Evolutionary conservation across 2,888 invertebrate species (phyloP).

Genomic region (Steromphala cineraria): DNA sequence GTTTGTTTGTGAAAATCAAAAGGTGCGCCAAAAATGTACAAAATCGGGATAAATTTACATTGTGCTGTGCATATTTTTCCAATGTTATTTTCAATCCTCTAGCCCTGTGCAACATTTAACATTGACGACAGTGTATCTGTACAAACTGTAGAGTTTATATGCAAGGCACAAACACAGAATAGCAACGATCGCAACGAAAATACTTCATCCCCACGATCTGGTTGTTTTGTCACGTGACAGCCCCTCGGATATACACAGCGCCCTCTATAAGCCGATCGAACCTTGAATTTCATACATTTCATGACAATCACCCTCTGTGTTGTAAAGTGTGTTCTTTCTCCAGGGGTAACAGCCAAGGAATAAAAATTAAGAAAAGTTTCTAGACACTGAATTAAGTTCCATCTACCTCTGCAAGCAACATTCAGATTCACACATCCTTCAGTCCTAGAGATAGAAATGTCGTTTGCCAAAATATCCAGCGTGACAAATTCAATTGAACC

Average conservation of each 20-base stretch:
- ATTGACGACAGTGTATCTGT: slow-evolving; percentile 7
- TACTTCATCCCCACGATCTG: neutral
- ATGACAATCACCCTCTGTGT: too few species aligned
- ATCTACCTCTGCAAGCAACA: neutral
- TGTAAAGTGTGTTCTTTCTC: too few species aligned
- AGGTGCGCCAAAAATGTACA: slow-evolving; percentile 20
- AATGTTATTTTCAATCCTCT: neutral
- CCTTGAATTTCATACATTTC: too few species aligned
- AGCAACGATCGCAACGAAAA: slow-evolving; percentile 6
- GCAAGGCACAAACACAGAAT: neutral
- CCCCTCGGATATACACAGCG: neutral
- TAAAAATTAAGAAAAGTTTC: too few species aligned
- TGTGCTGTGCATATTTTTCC: slow-evolving; percentile 17
- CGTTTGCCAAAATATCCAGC: too few species aligned
- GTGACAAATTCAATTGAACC: too few species aligned
- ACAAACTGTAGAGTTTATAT: neutral
- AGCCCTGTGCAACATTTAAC: neutral
- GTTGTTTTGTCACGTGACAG: neutral
- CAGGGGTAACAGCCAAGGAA: too few species aligned
- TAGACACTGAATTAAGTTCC: neutral
- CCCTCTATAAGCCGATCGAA: too few species aligned
- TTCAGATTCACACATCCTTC: too few species aligned
- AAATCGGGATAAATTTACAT: slow-evolving; percentile 17
- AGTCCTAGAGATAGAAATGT: too few species aligned
- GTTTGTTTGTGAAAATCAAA: neutral